Conservation (phyloP, 2,113 vertebrate species). For the Eubucco bourcierii region DNA sequence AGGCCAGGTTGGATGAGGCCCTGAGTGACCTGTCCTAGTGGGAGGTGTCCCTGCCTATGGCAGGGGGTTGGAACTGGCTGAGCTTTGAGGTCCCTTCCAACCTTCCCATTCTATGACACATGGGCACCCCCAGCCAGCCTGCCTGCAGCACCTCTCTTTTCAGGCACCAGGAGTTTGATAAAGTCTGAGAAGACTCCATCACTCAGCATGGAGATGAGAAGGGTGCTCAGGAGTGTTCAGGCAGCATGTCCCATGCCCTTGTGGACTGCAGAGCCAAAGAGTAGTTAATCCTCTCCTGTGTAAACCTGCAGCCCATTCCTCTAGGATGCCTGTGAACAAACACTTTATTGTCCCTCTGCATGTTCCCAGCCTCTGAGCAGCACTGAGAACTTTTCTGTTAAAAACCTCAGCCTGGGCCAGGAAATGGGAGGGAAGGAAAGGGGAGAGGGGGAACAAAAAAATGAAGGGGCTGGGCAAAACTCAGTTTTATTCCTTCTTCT, state of each 20-base stretch:
- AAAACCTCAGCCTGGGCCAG: constrained; percentile 34
- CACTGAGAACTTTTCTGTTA: constrained; percentile 37
- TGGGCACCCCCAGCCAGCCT: not conserved
- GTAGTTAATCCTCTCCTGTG: not conserved
- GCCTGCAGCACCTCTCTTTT: not conserved
- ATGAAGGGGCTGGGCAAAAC: not conserved
- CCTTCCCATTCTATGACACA: no score
- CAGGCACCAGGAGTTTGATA: not conserved
- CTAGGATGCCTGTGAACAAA: constrained; percentile 45
- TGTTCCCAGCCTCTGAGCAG: constrained; percentile 22
- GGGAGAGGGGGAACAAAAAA: fast-evolving
- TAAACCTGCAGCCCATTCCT: not conserved
- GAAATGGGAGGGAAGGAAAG: constrained; percentile 41
- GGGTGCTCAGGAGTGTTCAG: not conserved
- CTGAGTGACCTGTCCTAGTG: no score
- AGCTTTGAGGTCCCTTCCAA: no score
- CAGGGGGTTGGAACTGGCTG: no score
- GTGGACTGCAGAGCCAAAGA: fast-evolving
- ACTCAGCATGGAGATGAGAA: not conserved
- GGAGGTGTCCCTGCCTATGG: no score
- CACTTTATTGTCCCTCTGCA: constrained; percentile 35
- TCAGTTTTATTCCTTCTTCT: constrained; percentile 56
- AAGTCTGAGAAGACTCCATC: not conserved
- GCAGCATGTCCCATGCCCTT: not conserved
- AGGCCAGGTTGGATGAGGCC: no score